phyloP scores from a whole-genome alignment of 2,888 invertebrate species.

The Mylabris sibirica region DNA sequence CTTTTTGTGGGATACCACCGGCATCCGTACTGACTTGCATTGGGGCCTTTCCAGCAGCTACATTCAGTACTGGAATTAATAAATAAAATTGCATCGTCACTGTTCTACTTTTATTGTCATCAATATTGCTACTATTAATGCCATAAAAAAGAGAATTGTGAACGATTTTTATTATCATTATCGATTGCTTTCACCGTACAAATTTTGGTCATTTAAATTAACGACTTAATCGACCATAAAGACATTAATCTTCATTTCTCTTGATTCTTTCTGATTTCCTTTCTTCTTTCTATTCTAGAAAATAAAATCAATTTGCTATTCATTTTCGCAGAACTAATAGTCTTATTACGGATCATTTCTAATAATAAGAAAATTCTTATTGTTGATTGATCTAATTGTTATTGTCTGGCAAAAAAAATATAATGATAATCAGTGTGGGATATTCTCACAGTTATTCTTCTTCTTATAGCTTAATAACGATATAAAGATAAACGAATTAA shows the following conservation, averaged over 20 bases:
- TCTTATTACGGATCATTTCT: not conserved
- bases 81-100: not conserved
- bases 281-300: not conserved
- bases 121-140: too few species aligned
- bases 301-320: not conserved
- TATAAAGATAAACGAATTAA: conserved; percentile 7
- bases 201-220: not conserved
- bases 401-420: not conserved
- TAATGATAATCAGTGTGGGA: conserved; percentile 2
- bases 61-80: conserved; percentile 80
- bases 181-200: conserved; percentile 7
- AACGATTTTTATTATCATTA: not conserved
- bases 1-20: conserved; percentile 87
- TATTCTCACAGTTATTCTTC: conserved; percentile 10
- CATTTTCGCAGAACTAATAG: not conserved
- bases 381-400: conserved; percentile 16
- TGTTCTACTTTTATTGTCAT: not conserved
- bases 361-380: not conserved
- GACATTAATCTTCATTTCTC: not conserved
- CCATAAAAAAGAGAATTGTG: not conserved
- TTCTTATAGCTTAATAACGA: not conserved
- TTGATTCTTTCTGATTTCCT: not conserved
- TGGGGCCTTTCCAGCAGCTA: conserved; percentile 93
- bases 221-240: conserved; percentile 1
- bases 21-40: conserved; percentile 89